These are phyloP conservation scores for Orius insidiosus DNA, from an alignment of 1,140 invertebrate species.

Conservation along the genomic window DNA sequence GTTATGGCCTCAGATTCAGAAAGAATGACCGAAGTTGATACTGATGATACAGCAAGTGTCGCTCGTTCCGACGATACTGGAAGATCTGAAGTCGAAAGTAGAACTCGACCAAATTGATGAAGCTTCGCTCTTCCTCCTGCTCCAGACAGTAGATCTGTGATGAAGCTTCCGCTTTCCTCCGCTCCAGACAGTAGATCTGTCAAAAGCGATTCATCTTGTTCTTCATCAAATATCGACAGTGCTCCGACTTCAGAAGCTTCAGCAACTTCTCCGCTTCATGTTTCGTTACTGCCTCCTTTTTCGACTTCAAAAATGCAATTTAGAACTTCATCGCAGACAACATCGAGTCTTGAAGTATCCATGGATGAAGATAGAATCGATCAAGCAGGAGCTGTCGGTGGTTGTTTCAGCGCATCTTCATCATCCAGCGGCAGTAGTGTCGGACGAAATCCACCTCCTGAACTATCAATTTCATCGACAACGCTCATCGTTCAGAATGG, in stretches of 20 bases:
- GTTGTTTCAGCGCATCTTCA: conserved; percentile 26
- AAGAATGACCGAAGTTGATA: conserved; percentile 72
- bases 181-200: too few species aligned
- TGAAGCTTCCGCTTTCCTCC: too few species aligned
- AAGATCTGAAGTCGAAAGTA: conserved; percentile 38
- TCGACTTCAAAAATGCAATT: conserved; percentile 4
- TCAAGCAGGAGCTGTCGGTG: neutral
- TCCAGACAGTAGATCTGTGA: too few species aligned
- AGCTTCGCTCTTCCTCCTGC: too few species aligned
- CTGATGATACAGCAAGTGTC: conserved; percentile 59
- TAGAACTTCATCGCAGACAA: conserved; percentile 3
- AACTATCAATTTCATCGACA: neutral
- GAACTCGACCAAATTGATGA: conserved; percentile 26
- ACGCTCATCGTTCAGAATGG: conserved; percentile 21
- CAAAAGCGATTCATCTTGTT: conserved; percentile 1
- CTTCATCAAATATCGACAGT: conserved; percentile 24
- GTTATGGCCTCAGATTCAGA: conserved; percentile 90
- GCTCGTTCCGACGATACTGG: conserved; percentile 54
- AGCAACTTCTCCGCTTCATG: neutral
- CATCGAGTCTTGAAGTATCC: conserved; percentile 4
- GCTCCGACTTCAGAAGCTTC: neutral
- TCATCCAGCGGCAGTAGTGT: conserved; percentile 25
- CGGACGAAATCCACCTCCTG: conserved; percentile 5
- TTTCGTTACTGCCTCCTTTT: neutral
- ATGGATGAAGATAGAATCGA: neutral